Conservation (phyloP, 2,113 vertebrate species). For the Cheirogaleus medius region DNA sequence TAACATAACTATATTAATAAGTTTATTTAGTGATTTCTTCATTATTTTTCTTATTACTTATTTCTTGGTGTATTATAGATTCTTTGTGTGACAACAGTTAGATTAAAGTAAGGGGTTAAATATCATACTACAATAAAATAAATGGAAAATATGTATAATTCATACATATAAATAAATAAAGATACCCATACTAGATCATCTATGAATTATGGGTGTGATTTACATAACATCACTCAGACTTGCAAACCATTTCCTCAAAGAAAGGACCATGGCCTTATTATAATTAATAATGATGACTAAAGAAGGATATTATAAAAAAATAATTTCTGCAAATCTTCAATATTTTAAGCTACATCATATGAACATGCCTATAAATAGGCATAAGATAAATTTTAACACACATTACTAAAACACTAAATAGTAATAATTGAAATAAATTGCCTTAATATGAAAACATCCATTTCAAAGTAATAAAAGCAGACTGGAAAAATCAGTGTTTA, state of each 20-base stretch:
- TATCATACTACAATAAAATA: not conserved
- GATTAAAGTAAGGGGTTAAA: not conserved
- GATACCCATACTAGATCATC: not conserved
- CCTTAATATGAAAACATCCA: not conserved
- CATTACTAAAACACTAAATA: not conserved
- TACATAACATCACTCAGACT: not conserved
- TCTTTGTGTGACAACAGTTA: not conserved
- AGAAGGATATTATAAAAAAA: not conserved
- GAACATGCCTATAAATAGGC: not conserved
- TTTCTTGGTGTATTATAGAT: not conserved
- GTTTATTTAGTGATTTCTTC: not conserved
- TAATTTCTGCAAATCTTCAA: not conserved
- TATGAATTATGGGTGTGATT: not conserved
- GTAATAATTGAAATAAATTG: not conserved
- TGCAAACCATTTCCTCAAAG: not conserved
- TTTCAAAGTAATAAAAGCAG: not conserved
- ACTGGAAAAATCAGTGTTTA: not conserved
- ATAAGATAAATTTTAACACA: not conserved
- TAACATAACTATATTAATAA: not conserved
- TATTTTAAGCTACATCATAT: not conserved
- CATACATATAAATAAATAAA: not conserved
- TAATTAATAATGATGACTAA: not conserved
- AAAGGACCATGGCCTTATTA: not conserved
- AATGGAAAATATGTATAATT: not conserved
- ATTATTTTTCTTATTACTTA: not conserved